Base-by-base conservation (phyloP, 2,888 invertebrate species). In the Psococerastis gibbosa region DNA sequence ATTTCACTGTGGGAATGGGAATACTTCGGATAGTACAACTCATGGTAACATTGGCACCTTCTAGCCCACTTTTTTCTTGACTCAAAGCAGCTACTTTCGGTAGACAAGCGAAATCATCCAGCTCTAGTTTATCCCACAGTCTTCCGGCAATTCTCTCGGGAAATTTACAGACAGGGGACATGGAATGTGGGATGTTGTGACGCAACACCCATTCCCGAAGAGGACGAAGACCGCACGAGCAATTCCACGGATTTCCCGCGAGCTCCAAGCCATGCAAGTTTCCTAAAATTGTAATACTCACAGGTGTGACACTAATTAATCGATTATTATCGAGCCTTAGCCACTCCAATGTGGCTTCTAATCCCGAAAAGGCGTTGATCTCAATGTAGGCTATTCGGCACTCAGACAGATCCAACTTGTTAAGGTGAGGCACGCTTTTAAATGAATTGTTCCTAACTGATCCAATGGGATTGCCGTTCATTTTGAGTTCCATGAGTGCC, bases 241-340 rank as follows among this genome's bases (percentile, higher is more conserved):
- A 85, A 58, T 82, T 78, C 82, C 84, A 84, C 1, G 78, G 79
- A 60, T 85, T 85, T 47, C 69, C 71, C n/a, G 78, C 73, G 49
- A 85, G 60, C 53, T 80, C 80, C 48, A 85, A 62, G 11, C 79
- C 81, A 55, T 81, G 78, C 43, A 85, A 60, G 49, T 72, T 74
- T 49, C 73, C 65, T 35, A 84, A 60, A 8, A 74, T 69, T 1
- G 75, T 77, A 47, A 85, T 64, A 9, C 76, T 72, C 27, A 71
- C 69, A 11, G 79, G 70, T 45, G 70, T 67, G 11, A 83, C 67
- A 47, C 75, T 72, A 41, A 70, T 67, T 48, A 87, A 57, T 55
- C 70, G 71, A 57, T 87, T 87, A 52, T 74, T 74, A 56, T 81
- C 81, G 44, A 85, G 62, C 56, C 78, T 79, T 46, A 85, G 67